These are phyloP conservation scores for Scalopus aquaticus DNA, from an alignment of 2,113 vertebrate genomes.

Conservation along the genomic window DNA sequence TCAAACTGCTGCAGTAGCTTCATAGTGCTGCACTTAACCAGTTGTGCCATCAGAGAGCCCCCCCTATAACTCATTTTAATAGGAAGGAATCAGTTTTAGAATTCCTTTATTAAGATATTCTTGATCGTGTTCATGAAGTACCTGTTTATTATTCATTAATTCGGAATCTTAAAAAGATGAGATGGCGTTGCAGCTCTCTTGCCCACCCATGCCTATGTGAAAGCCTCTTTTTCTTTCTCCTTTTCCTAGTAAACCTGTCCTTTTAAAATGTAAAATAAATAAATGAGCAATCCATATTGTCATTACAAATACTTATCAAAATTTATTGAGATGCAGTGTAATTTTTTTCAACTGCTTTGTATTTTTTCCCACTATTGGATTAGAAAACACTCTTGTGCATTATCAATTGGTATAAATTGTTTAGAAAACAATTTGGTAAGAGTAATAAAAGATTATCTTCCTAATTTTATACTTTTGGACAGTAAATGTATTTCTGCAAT, in stretches of 20 bases:
- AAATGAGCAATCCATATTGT: too few relatives aligned
- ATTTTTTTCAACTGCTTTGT: too few relatives aligned
- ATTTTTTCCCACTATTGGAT: neutral
- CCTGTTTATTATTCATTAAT: neutral
- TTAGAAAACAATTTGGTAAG: neutral
- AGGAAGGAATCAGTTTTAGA: neutral
- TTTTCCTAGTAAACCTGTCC: neutral
- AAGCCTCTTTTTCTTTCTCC: neutral
- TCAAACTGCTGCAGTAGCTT: too few relatives aligned
- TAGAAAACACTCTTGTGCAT: constrained; percentile 14
- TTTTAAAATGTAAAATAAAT: neutral
- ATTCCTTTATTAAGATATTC: neutral
- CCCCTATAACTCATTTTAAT: neutral
- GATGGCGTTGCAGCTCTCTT: neutral
- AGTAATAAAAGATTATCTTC: neutral
- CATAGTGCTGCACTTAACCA: too few relatives aligned
- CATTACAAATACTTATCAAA: too few relatives aligned
- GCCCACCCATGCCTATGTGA: too few relatives aligned
- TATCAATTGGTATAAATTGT: too few relatives aligned
- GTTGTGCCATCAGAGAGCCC: too few relatives aligned
- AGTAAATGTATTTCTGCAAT: neutral
- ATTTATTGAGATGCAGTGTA: too few relatives aligned
- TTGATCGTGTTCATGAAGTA: constrained; percentile 17
- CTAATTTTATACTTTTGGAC: neutral
- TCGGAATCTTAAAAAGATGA: neutral